Percentiles rank a stretch among this genome's conserved stretches.
These are phyloP conservation scores for Macrobrachium nipponense DNA, from an alignment of 1,140 invertebrate species.

Conservation along the genomic window DNA sequence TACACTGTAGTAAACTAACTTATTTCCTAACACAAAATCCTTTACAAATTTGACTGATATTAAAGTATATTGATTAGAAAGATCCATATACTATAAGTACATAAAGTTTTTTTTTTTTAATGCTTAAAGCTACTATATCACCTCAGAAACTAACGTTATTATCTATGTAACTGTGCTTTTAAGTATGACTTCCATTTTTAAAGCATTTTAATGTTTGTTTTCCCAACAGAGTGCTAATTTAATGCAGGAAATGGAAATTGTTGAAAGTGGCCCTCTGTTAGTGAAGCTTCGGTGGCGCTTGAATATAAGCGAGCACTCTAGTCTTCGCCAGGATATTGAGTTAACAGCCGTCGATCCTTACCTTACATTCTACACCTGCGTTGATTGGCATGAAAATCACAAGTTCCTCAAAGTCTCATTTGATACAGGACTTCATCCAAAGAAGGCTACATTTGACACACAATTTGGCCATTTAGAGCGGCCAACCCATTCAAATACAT, in stretches of 20 bases:
- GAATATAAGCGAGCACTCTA: conserved; percentile 42
- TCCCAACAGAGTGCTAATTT: not conserved
- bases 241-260: conserved; percentile 14
- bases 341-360: conserved; percentile 68
- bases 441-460: conserved; percentile 71
- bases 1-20: no score
- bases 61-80: no score
- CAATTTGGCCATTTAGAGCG: conserved; percentile 72
- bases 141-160: no score
- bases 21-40: no score
- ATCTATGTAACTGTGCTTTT: no score
- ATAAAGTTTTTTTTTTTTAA: no score
- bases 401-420: conserved; percentile 71
- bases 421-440: conserved; percentile 49
- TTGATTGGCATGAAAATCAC: conserved; percentile 72
- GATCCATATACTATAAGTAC: no score
- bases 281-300: conserved; percentile 43
- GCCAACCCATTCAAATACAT: conserved; percentile 73
- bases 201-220: no score
- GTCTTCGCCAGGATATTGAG: conserved; percentile 56
- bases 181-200: no score
- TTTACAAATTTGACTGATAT: no score
- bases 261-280: conserved; percentile 42
- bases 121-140: no score
- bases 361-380: conserved; percentile 70